Evolutionary conservation across 2,113 vertebrate genomes (phyloP).

Genomic region (Agelaius phoeniceus): DNA sequence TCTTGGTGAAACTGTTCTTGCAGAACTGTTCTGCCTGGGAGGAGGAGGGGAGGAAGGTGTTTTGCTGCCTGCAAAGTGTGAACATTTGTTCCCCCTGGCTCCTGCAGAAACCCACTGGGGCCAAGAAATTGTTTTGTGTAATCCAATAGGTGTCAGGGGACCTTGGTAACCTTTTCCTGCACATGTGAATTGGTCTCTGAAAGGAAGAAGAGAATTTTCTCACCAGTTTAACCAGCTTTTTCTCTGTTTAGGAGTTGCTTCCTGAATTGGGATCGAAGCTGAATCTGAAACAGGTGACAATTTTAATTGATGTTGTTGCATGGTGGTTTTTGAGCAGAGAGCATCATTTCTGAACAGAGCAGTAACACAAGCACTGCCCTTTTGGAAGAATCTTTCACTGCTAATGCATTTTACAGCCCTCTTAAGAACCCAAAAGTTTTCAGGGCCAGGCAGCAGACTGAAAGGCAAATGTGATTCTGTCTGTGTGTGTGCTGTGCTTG

Average conservation of each 20-base stretch:
- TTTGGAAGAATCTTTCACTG: background rate
- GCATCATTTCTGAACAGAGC: background rate
- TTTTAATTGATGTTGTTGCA: conserved; percentile 31
- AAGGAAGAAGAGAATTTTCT: background rate
- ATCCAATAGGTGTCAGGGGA: background rate
- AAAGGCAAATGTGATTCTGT: background rate
- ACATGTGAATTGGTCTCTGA: background rate
- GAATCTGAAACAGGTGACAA: conserved; percentile 64
- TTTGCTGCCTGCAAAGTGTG: background rate
- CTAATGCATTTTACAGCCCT: background rate
- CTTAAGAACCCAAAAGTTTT: background rate
- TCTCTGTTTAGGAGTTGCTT: conserved; percentile 65
- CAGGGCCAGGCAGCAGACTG: background rate
- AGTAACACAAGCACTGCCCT: background rate
- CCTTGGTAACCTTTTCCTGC: conserved; percentile 6
- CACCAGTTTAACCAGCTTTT: conserved; percentile 41
- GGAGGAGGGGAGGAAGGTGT: background rate
- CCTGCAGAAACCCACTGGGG: background rate
- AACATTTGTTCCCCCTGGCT: background rate
- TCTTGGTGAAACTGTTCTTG: background rate
- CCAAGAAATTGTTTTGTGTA: background rate
- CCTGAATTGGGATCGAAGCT: conserved; percentile 66
- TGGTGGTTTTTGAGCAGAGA: background rate
- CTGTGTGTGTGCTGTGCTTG: background rate
- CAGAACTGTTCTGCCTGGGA: background rate